Evolutionary conservation across 2,113 vertebrate genomes (phyloP), one percentile per base, ranked within the genome.

Genomic region (Poeciliopsis occidentalis): DNA sequence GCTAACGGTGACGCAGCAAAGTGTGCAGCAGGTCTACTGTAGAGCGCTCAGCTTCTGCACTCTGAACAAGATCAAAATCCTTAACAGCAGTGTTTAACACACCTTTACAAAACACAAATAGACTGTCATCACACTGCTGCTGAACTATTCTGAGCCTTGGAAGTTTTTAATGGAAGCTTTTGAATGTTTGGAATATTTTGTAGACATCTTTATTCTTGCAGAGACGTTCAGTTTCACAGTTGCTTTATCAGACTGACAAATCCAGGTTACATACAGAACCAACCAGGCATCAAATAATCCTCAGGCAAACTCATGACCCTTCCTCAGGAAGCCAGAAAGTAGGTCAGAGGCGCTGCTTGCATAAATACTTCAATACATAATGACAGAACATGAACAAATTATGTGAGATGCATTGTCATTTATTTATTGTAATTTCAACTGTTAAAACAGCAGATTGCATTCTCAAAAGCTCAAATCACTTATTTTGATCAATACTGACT

Each of bases 281-380:
- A 24, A 60, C 60, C 75, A 63, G 63, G 32, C n/a, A 47, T 74
- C 51, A 61, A 34, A 47, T 60, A 75, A 75, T 62, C 57, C 41
- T 31, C 64, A 24, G 29, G 39, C 67, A 81, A 73, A 83, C 70
- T 54, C 47, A 47, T 39, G 8, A 60, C 11, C 4, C 64, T 79
- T 80, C 71, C 69, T 63, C 67, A 75, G 80, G 83, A 89, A 88
- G 76, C 61, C 57, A 27, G 32, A 79, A 85, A 85, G 81, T 84
- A 78, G 81, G 86, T 81, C 83, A 85, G 30, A 75, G 54, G 13
- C 63, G 69, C 11, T 34, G 5, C 41, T 81, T 39, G 32, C 51
- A 67, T 64, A 19, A 63, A 24, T 17, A 30, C 29, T 13, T 31
- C 8, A 31, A 30, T 17, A 63, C 15, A 31, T 63, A 29, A 57